Evolutionary conservation across 2,113 vertebrate species (phyloP).

Genomic region (Otolemur garnettii): DNA sequence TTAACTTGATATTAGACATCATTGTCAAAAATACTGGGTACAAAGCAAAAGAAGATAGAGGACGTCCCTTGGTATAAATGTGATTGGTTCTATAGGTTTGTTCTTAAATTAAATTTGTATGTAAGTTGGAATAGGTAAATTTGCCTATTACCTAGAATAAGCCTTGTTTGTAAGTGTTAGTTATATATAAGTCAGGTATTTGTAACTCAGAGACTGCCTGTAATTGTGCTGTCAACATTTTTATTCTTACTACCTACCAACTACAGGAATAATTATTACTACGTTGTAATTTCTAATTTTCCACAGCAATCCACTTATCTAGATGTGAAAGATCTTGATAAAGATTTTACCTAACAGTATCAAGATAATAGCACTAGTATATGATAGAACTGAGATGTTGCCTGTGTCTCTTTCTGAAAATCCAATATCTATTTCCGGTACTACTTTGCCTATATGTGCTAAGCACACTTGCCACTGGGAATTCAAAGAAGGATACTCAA

Average conservation of each 20-base stretch:
- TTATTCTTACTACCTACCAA: neutral
- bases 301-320: neutral
- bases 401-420: neutral
- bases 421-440: neutral
- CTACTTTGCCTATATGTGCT: neutral
- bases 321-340: neutral
- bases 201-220: no score
- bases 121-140: no score
- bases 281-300: neutral
- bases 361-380: neutral
- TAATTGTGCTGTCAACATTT: neutral
- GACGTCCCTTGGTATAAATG: no score
- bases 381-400: neutral
- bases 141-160: no score
- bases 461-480: neutral
- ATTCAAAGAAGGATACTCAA: neutral
- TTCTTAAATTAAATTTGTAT: no score
- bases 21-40: neutral
- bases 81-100: no score
- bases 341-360: neutral
- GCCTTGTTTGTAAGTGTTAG: no score
- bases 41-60: neutral
- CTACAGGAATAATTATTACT: neutral
- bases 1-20: neutral
- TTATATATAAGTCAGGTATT: no score